Evolutionary conservation across 2,888 invertebrate genomes (phyloP).

Genomic region (Pegoplata infirma): DNA sequence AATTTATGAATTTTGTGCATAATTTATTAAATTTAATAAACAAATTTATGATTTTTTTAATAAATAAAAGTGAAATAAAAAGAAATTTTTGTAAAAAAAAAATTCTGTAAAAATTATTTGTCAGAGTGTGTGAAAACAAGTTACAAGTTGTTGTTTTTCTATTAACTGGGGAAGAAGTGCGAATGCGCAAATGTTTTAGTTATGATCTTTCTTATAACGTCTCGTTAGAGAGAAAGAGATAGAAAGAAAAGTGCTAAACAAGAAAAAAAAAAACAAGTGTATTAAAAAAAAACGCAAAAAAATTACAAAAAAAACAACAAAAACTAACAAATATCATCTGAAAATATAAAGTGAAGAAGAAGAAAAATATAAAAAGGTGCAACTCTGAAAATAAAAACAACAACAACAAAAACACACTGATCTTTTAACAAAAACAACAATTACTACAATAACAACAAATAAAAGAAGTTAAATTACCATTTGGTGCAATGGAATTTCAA

Average conservation of each 20-base stretch:
- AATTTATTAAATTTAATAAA: not conserved
- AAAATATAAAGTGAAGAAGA: conserved; percentile 2
- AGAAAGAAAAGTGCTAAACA: conserved; percentile 48
- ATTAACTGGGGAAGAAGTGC: too few relatives aligned
- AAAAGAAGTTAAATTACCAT: conserved; percentile 24
- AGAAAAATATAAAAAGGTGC: conserved; percentile 40
- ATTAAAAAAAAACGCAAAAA: conserved; percentile 24
- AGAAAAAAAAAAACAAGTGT: conserved; percentile 40
- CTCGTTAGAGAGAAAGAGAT: conserved; percentile 56
- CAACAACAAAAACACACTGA: conserved; percentile 13
- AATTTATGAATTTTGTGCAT: not conserved
- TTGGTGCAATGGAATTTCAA: conserved; percentile 59
- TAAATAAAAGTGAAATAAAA: conserved; percentile 42
- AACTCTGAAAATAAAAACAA: conserved; percentile 9
- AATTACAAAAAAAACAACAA: conserved; percentile 9
- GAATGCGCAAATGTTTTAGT: conserved; percentile 60
- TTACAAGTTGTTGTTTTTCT: conserved; percentile 32
- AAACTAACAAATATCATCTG: conserved; percentile 1
- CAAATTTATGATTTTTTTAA: conserved; percentile 20
- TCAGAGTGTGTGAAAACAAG: conserved; percentile 52
- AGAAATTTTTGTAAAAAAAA: conserved; percentile 26
- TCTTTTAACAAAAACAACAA: conserved; percentile 8
- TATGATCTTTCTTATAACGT: too few relatives aligned
- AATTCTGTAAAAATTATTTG: conserved; percentile 29
- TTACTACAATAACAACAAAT: not conserved